These are phyloP conservation scores for Lagria hirta DNA, from an alignment of 2,888 invertebrate species.

Conservation along the genomic window DNA sequence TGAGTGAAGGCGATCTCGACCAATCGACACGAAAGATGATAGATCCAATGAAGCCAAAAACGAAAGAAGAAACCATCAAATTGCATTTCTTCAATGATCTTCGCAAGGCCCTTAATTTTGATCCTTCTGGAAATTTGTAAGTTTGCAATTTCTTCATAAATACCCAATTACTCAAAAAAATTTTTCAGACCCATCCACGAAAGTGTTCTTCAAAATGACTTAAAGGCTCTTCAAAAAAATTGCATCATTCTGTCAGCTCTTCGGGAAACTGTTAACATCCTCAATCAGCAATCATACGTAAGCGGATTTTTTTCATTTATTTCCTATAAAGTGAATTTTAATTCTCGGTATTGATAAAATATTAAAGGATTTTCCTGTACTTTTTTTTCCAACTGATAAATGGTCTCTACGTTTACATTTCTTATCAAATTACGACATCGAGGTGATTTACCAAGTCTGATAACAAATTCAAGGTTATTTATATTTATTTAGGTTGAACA, in stretches of 20 bases:
- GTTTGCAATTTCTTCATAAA: conserved; percentile 21
- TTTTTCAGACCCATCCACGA: conserved; percentile 42
- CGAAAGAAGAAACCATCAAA: conserved; percentile 24
- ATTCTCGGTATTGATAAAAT: too few species aligned
- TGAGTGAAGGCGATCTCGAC: background rate
- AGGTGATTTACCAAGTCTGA: too few species aligned
- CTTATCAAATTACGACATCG: too few species aligned
- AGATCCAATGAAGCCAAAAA: conserved; percentile 15
- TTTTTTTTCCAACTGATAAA: too few species aligned
- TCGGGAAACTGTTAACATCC: conserved; percentile 33
- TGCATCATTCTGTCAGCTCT: conserved; percentile 36
- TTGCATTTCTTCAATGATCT: conserved; percentile 40
- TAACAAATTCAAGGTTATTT: too few species aligned
- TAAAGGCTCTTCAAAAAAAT: conserved; percentile 33
- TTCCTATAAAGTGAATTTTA: too few species aligned
- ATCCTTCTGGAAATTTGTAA: conserved; percentile 44
- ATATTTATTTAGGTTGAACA: too few species aligned
- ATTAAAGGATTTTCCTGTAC: too few species aligned
- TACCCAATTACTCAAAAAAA: conserved; percentile 2
- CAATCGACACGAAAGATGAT: conserved; percentile 4
- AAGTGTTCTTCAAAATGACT: conserved; percentile 36
- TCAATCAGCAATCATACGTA: conserved; percentile 38
- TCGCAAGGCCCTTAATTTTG: conserved; percentile 35
- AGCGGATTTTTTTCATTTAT: too few species aligned
- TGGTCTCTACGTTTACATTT: too few species aligned